Base-by-base conservation (phyloP, 2,797 vertebrate species). In the Morelia viridis region DNA sequence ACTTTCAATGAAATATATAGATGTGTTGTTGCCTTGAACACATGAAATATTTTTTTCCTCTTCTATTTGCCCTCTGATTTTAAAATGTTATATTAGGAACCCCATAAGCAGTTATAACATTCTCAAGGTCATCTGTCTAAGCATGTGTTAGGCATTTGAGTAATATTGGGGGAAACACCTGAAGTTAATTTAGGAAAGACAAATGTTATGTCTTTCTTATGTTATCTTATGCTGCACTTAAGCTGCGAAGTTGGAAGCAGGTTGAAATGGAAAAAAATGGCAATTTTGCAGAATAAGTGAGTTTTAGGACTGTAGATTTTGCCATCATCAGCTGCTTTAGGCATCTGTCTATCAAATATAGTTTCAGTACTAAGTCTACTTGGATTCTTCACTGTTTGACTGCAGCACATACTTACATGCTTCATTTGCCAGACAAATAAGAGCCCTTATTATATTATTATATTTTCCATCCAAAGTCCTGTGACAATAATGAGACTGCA, bases 141-240 rank as follows among this genome's bases (percentile, higher is more conserved):
- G 71, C 91, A 92, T 88, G n/a, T 92, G 91, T 84, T 64, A 28
- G 64, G 68, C 91, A 92, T 83, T 64, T 92, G 87, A 28, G 60
- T 19, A 62, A 83, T 89, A 22, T 17, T 41, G 19, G 80, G 12
- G 31, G 60, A 65, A 92, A 84, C 87, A 92, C 87, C 91, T 89
- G 87, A 88, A 84, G 86, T 88, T 50, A 64, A 92, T 88, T 92
- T 92, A 76, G 71, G n/a, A 84, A 88, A 92, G 58, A 46, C 87
- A 88, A 64, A 92, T 41, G 87, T 41, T 41, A 41, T 41, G 41
- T 41, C 41, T 41, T 41, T 41, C 41, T 41, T 41, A 41, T 41
- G 41, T 41, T 41, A 41, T 41, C 41, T 41, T 41, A 41, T 41
- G 41, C 57, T 92, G 46, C 60, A 89, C 24, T 88, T 89, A 89